phyloP scores from a whole-genome alignment of 2,113 vertebrate species.

The Meles meles region DNA sequence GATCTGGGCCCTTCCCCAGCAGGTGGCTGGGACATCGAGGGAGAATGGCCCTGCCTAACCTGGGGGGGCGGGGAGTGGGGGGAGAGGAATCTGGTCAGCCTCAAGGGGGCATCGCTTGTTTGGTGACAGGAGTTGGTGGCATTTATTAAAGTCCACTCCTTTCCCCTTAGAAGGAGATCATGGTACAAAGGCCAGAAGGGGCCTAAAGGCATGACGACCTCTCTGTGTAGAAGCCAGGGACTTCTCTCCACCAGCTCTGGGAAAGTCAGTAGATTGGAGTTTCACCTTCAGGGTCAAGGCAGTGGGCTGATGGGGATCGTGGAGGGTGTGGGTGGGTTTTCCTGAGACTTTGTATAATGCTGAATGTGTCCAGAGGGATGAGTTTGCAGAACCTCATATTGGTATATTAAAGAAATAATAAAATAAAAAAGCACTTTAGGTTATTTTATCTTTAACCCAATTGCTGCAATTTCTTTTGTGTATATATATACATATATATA shows the following conservation, averaged over 20 bases:
- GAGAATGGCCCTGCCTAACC: not conserved
- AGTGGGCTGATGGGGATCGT: slow-evolving; percentile 35
- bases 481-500: slow-evolving; percentile 66
- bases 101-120: not conserved
- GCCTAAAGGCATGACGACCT: slow-evolving; percentile 7
- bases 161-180: slow-evolving; percentile 8
- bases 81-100: not conserved
- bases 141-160: not conserved
- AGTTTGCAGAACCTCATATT: slow-evolving; percentile 83
- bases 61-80: not conserved
- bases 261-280: slow-evolving; percentile 1
- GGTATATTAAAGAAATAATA: slow-evolving; percentile 81
- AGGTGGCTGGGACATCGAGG: not conserved
- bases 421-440: slow-evolving; percentile 87
- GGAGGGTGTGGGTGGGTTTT: slow-evolving; percentile 57
- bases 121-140: not conserved
- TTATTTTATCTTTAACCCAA: slow-evolving; percentile 86
- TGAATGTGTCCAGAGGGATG: slow-evolving; percentile 79
- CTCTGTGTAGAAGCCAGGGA: slow-evolving; percentile 14
- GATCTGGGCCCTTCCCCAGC: slow-evolving; percentile 13
- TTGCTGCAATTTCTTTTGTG: slow-evolving; percentile 87
- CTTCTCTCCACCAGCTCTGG: slow-evolving; percentile 14
- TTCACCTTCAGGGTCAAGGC: slow-evolving; percentile 54
- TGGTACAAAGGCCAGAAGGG: slow-evolving; percentile 43
- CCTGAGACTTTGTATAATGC: slow-evolving; percentile 73